Evolutionary conservation across 1,140 invertebrate genomes (phyloP).

Genomic region (Caenorhabditis latens): DNA sequence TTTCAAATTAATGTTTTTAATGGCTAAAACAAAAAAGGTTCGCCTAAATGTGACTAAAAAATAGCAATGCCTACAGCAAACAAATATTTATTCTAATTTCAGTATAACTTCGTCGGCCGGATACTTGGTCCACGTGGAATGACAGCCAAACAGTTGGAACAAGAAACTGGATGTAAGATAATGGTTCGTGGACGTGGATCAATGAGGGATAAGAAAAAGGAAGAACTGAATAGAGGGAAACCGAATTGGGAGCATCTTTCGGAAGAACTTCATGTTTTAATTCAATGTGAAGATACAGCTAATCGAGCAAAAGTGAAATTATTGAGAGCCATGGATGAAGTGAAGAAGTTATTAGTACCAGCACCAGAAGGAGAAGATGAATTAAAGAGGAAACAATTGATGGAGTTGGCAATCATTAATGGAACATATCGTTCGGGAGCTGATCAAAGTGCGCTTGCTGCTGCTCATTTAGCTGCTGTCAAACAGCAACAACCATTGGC

Average conservation of each 20-base stretch:
- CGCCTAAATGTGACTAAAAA: too few relatives aligned
- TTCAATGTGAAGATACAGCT: slow-evolving; percentile 97
- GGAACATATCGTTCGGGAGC: slow-evolving; percentile 87
- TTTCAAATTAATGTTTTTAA: too few relatives aligned
- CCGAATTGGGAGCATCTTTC: slow-evolving; percentile 99
- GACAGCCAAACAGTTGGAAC: slow-evolving; percentile 99
- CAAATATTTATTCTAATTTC: neutral
- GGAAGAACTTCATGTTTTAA: slow-evolving; percentile 96
- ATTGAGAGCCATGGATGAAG: slow-evolving; percentile 94
- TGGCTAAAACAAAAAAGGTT: too few relatives aligned
- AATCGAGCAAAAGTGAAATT: slow-evolving; percentile 95
- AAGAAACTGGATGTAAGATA: slow-evolving; percentile 99
- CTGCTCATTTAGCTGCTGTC: slow-evolving; percentile 63
- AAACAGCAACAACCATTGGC: slow-evolving; percentile 62
- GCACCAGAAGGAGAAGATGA: slow-evolving; percentile 97
- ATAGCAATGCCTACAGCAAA: too few relatives aligned
- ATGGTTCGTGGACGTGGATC: slow-evolving; percentile 99
- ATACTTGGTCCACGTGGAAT: slow-evolving; percentile 98
- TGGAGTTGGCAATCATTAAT: slow-evolving; percentile 99
- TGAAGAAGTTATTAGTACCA: slow-evolving; percentile 90
- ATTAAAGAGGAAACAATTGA: slow-evolving; percentile 97
- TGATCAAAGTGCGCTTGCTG: slow-evolving; percentile 55
- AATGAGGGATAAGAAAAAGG: slow-evolving; percentile 99
- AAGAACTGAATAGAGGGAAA: slow-evolving; percentile 97
- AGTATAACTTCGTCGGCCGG: slow-evolving; percentile 99